phyloP scores from a whole-genome alignment of 2,888 invertebrate species.

The Lochmaea capreae region DNA sequence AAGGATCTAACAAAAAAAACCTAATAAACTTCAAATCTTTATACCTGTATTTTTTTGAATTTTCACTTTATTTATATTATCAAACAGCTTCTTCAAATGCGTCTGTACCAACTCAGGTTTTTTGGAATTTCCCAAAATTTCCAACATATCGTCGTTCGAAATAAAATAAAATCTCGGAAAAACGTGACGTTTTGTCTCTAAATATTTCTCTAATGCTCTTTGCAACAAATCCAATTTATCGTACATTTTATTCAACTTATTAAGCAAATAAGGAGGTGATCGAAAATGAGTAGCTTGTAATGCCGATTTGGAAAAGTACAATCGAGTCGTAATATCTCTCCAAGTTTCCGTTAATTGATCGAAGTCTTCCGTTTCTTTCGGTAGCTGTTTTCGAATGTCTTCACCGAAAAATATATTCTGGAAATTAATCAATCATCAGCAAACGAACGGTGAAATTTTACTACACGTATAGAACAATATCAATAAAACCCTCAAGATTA shows the following conservation, averaged over 20 bases:
- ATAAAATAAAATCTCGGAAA: slow-evolving; percentile 89
- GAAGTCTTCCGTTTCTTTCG: slow-evolving; percentile 80
- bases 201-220: slow-evolving; percentile 84
- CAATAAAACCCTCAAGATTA: too few species aligned
- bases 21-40: slow-evolving; percentile 57
- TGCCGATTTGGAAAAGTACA: slow-evolving; percentile 70
- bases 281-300: slow-evolving; percentile 73
- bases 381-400: slow-evolving; percentile 87
- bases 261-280: slow-evolving; percentile 73
- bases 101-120: slow-evolving; percentile 86
- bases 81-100: slow-evolving; percentile 90
- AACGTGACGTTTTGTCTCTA: slow-evolving; percentile 88
- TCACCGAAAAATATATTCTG: slow-evolving; percentile 88
- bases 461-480: too few species aligned
- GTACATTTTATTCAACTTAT: slow-evolving; percentile 78
- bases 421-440: slow-evolving; percentile 27
- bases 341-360: slow-evolving; percentile 78
- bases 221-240: slow-evolving; percentile 83
- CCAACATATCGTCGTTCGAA: slow-evolving; percentile 84
- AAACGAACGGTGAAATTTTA: too few species aligned
- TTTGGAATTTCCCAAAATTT: slow-evolving; percentile 88
- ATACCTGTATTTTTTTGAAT: slow-evolving; percentile 68
- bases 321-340: slow-evolving; percentile 73
- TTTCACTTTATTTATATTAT: slow-evolving; percentile 81
- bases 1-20: too few species aligned